phyloP scores from a whole-genome alignment of 2,113 vertebrate genomes.

The Apaloderma vittatum region DNA sequence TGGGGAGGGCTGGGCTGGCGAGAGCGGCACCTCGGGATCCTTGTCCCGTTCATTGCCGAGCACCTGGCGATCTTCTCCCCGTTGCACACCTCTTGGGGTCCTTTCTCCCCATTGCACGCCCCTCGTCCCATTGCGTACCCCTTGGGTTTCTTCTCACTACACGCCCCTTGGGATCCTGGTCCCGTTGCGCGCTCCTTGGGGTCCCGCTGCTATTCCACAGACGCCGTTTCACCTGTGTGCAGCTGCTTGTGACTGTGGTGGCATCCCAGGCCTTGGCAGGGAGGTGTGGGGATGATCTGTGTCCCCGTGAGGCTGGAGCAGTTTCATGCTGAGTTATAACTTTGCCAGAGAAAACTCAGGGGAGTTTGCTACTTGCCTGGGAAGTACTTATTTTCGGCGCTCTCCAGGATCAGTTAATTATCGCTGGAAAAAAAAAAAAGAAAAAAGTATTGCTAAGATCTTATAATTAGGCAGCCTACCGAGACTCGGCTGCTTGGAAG shows the following conservation, averaged over 20 bases:
- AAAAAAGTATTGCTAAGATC: conserved; percentile 20
- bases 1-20: not conserved
- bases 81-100: rapidly evolving
- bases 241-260: not conserved
- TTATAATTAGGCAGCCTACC: conserved; percentile 47
- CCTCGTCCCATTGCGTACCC: rapidly evolving
- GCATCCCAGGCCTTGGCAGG: not conserved
- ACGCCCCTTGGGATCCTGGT: not conserved
- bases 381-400: conserved; percentile 46
- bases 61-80: not conserved
- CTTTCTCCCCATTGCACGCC: not conserved
- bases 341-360: conserved; percentile 19
- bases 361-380: conserved; percentile 47
- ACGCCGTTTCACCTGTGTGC: rapidly evolving
- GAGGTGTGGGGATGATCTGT: not conserved
- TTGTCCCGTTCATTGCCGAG: rapidly evolving
- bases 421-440: not conserved
- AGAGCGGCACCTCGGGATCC: not conserved
- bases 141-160: not conserved
- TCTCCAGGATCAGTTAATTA: conserved; percentile 62
- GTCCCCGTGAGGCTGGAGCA: not conserved
- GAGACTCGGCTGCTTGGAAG: not conserved
- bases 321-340: conserved; percentile 20
- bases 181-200: rapidly evolving
- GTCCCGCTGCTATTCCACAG: not conserved